Conservation (phyloP, 2,797 vertebrate genomes). For the Spinus pinus region DNA sequence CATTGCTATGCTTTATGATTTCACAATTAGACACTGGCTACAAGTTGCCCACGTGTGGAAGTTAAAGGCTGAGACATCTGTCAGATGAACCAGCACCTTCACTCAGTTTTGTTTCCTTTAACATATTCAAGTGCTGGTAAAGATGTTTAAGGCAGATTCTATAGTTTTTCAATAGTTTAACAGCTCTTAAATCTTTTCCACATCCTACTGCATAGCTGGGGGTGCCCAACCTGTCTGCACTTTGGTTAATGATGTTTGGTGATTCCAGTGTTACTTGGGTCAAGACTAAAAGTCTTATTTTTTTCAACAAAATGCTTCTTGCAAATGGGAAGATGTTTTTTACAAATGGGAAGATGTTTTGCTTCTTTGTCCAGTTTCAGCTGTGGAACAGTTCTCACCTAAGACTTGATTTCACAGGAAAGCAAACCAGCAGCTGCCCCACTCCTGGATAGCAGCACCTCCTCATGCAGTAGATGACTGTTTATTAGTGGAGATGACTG, state of each 20-base stretch:
- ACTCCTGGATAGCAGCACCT: neutral
- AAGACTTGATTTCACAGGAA: neutral
- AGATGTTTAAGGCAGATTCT: neutral
- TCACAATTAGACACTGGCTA: slow-evolving; percentile 20
- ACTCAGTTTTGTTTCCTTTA: neutral
- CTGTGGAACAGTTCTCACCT: neutral
- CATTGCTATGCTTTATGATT: slow-evolving; percentile 30
- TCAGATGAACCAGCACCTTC: neutral
- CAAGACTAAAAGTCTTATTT: neutral
- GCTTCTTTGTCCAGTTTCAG: neutral
- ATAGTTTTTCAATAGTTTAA: neutral
- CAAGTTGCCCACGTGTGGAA: neutral
- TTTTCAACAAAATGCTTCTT: neutral
- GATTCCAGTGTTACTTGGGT: neutral
- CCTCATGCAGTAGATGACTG: neutral
- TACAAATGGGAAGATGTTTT: neutral
- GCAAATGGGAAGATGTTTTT: neutral
- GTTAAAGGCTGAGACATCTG: neutral
- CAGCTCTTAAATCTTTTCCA: neutral
- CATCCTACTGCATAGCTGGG: accelerated
- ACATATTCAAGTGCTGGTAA: neutral
- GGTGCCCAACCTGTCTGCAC: neutral
- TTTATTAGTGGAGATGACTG: neutral
- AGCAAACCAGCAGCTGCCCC: neutral
- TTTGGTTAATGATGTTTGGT: neutral